Percentiles rank a stretch among this genome's conserved stretches.
These are phyloP conservation scores for Plagodis dolabraria DNA, from an alignment of 2,888 invertebrate genomes.

Conservation along the genomic window DNA sequence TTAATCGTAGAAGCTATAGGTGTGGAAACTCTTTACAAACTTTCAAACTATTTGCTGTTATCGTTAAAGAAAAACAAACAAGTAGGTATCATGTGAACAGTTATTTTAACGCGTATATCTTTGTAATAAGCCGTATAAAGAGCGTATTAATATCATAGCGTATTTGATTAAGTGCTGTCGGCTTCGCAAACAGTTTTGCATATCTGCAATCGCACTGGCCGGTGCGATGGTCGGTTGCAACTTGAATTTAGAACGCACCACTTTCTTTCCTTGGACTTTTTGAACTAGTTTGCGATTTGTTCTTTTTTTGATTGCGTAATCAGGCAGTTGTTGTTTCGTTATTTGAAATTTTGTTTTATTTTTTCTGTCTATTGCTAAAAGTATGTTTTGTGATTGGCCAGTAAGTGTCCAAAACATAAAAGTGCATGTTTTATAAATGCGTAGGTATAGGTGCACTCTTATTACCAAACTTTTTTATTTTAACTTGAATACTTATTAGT, in stretches of 20 bases:
- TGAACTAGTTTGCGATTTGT: constrained; percentile 5
- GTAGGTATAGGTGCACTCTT: too few relatives aligned
- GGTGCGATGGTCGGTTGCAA: constrained; percentile 14
- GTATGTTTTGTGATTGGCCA: neutral
- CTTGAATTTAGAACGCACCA: constrained; percentile 30
- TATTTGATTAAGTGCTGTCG: constrained; percentile 43
- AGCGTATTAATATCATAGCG: constrained; percentile 32
- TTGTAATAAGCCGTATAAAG: constrained; percentile 25
- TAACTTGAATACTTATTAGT: too few relatives aligned
- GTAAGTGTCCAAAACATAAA: neutral
- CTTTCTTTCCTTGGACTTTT: constrained; percentile 22
- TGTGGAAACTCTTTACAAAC: neutral
- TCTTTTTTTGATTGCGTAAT: constrained; percentile 1
- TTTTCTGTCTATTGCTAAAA: neutral
- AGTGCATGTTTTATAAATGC: too few relatives aligned
- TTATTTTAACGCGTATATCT: constrained; percentile 26
- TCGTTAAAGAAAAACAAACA: constrained; percentile 20
- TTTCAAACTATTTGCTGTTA: too few relatives aligned
- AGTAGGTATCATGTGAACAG: constrained; percentile 16
- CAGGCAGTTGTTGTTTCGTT: neutral
- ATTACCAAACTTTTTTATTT: too few relatives aligned
- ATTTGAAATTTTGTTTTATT: neutral
- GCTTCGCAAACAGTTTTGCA: constrained; percentile 51
- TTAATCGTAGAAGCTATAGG: neutral
- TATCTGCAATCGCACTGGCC: constrained; percentile 42